Percentiles rank a stretch among this genome's conserved stretches.
Evolutionary conservation across 2,113 vertebrate genomes (phyloP).

Genomic region (Paramisgurnus dabryanus): DNA sequence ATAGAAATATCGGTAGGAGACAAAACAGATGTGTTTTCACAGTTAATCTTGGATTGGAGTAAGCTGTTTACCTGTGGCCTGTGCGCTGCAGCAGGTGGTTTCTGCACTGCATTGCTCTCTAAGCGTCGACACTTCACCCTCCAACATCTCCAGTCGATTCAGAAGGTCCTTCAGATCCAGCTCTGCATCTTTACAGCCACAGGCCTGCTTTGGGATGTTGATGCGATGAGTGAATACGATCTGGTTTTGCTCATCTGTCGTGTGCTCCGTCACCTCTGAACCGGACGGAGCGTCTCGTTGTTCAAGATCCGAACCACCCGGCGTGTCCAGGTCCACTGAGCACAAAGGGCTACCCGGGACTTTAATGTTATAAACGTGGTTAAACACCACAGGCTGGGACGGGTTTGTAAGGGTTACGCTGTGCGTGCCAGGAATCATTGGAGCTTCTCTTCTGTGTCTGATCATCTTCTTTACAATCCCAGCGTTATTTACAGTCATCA

Average conservation of each 20-base stretch:
- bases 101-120: conserved; percentile 81
- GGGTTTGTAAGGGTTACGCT: conserved; percentile 80
- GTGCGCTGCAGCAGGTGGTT: conserved; percentile 77
- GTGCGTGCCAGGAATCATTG: conserved; percentile 54
- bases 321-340: conserved; percentile 82
- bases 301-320: conserved; percentile 66
- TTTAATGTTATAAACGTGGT: conserved; percentile 94
- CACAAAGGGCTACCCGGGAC: conserved; percentile 83
- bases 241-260: conserved; percentile 82
- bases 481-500: conserved; percentile 67
- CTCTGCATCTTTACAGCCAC: conserved; percentile 79
- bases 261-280: conserved; percentile 78
- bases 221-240: conserved; percentile 96
- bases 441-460: conserved; percentile 74
- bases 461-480: conserved; percentile 86
- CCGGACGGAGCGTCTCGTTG: conserved; percentile 55
- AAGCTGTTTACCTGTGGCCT: conserved; percentile 68
- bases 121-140: conserved; percentile 86
- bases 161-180: conserved; percentile 87
- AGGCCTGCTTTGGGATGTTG: conserved; percentile 88
- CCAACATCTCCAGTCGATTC: conserved; percentile 89
- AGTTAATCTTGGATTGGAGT: too few relatives aligned
- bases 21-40: too few relatives aligned
- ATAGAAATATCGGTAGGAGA: too few relatives aligned
- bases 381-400: conserved; percentile 87